Percentiles rank a stretch among this genome's conserved stretches.
Conservation (phyloP, 2,888 invertebrate genomes). For the Platycnemis pennipes region DNA sequence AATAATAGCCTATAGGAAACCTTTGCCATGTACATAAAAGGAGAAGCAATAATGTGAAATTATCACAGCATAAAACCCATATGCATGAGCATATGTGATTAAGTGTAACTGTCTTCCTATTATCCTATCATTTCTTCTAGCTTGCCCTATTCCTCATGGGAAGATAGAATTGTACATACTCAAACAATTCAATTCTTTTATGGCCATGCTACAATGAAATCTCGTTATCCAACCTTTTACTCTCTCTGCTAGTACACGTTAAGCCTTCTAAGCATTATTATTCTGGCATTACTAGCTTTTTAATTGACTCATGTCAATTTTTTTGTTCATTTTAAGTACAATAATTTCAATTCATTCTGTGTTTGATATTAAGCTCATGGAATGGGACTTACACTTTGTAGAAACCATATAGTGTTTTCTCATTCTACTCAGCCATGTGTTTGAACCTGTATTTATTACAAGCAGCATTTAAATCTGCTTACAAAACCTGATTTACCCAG, state of each 20-base stretch:
- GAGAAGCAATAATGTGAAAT: constrained; percentile 47
- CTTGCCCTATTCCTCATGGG: not conserved
- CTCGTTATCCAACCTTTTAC: constrained; percentile 16
- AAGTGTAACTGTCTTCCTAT: constrained; percentile 4
- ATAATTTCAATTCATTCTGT: not conserved
- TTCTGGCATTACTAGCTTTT: not conserved
- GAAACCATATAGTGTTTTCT: not conserved
- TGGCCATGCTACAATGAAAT: constrained; percentile 44
- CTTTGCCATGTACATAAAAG: not conserved
- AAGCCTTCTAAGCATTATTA: not conserved
- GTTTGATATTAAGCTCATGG: not conserved
- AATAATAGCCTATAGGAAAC: not conserved
- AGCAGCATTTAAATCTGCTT: not conserved
- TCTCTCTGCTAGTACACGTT: not conserved
- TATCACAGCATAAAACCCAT: not conserved
- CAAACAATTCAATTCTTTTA: not conserved
- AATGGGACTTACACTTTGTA: not conserved
- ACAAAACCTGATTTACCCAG: no score
- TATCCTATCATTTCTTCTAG: constrained; percentile 38
- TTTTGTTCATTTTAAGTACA: not conserved
- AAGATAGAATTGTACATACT: not conserved
- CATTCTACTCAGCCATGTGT: not conserved
- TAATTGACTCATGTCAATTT: not conserved
- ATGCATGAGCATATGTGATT: not conserved
- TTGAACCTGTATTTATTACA: not conserved